Conservation (phyloP, 2,888 invertebrate species). For the Ochropleura plecta region DNA sequence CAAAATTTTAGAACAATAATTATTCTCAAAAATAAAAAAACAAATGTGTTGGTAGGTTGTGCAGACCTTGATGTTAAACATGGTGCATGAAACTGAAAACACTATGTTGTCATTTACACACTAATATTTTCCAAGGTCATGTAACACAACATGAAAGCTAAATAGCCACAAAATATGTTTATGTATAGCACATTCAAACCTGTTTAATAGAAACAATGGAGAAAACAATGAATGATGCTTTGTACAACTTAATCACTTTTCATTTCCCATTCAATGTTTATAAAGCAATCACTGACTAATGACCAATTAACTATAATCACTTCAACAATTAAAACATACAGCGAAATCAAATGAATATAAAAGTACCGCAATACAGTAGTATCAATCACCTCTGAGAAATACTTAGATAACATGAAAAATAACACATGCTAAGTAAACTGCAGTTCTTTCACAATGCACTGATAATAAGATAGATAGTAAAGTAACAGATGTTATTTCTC, state of each 20-base stretch:
- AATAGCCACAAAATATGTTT: slow-evolving; percentile 24
- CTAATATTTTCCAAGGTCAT: slow-evolving; percentile 9
- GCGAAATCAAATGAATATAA: slow-evolving; percentile 31
- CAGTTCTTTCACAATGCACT: slow-evolving; percentile 53
- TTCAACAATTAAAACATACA: slow-evolving; percentile 20
- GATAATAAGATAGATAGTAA: slow-evolving; percentile 56
- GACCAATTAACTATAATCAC: slow-evolving; percentile 33
- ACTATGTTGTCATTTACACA: slow-evolving; percentile 14
- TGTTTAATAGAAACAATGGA: slow-evolving; percentile 23
- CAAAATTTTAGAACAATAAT: not conserved
- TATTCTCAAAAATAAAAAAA: not conserved
- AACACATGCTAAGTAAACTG: slow-evolving; percentile 44
- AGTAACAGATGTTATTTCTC: slow-evolving; percentile 55
- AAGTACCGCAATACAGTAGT: slow-evolving; percentile 16
- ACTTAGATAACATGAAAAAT: slow-evolving; percentile 45
- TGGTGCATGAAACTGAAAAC: slow-evolving; percentile 2
- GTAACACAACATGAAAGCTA: slow-evolving; percentile 15
- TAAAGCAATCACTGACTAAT: slow-evolving; percentile 36
- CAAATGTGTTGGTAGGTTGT: not conserved
- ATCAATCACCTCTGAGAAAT: slow-evolving; percentile 40
- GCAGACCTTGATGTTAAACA: not conserved
- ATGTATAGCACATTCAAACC: slow-evolving; percentile 1
- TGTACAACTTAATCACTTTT: slow-evolving; percentile 31
- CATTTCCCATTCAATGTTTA: slow-evolving; percentile 36
- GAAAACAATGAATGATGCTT: slow-evolving; percentile 22